Base-by-base conservation (phyloP, 2,888 invertebrate genomes). In the Oasisia sp. region DNA sequence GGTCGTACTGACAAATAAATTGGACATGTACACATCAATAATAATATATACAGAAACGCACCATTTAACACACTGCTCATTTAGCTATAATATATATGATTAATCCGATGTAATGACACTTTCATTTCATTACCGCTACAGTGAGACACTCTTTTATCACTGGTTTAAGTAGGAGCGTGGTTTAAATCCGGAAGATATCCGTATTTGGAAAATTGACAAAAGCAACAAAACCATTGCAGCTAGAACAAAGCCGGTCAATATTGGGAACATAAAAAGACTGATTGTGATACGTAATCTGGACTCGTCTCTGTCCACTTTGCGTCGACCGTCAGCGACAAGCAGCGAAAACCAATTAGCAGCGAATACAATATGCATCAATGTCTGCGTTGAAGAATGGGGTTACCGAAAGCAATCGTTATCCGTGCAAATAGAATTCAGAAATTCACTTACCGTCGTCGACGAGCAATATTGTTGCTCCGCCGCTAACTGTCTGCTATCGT, bases 331-430 rank as follows among this genome's bases (percentile, higher is more conserved):
- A 27, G 74, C 27, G 74, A 74, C 74, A 74, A 74, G 74, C 74
- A 74, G 74, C 19, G 74, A 74, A 74, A 74, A n/a, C 74, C 19
- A 74, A 74, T 74, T 74, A 74, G 74, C 74, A 74, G 74, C 27
- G n/a, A 74, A 74, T 74, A 74, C n/a, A 74, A 74, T 74, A 74
- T 74, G 74, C 74, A 74, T 74, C 74, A 74, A 74, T 74, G 74
- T 74, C 74, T 27, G 74, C 27, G 19, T 74, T 7, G 74, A 74
- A 74, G 74, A 74, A 74, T 74, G 74, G 74, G 74, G 74, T 74
- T 74, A 74, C 74, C n/a, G 74, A 27, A 74, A 74, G 74, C 74
- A 74, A 74, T 74, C 74, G 74, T 74, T 74, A 74, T 74, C 19
- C 74, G 74, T 19, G 27, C 74, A 74, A 74, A 74, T 74, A 74